These are phyloP conservation scores for Ammodytes dubius DNA, from an alignment of 2,113 vertebrate genomes.

Conservation along the genomic window DNA sequence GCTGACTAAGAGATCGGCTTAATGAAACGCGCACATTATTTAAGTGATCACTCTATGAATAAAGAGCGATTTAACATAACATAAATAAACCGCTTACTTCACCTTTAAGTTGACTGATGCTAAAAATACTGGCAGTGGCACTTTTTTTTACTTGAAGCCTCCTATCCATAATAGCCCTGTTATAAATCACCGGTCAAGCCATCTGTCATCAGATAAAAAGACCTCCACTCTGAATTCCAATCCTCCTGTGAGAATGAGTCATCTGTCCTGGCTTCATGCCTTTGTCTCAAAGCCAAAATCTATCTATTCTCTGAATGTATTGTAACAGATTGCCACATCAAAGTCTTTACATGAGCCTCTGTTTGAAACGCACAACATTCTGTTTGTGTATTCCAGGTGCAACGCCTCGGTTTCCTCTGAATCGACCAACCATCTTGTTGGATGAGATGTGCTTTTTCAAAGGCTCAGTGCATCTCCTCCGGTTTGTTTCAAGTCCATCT, in stretches of 20 bases:
- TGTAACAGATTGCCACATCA: neutral
- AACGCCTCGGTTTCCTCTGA: conserved; percentile 21
- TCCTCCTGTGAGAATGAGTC: conserved; percentile 12
- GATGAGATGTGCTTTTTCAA: conserved; percentile 35
- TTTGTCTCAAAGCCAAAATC: neutral
- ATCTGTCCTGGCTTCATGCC: conserved; percentile 8
- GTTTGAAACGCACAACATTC: neutral
- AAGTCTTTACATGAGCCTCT: neutral
- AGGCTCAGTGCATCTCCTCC: conserved; percentile 46
- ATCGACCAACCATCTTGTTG: conserved; percentile 24
- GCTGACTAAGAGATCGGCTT: no score
- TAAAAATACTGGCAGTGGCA: neutral
- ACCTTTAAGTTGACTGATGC: conserved; percentile 9
- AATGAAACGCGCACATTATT: no score
- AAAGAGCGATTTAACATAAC: no score
- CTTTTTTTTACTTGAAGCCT: neutral
- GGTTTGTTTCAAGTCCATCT: conserved; percentile 60
- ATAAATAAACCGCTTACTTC: no score
- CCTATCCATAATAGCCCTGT: neutral
- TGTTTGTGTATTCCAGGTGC: conserved; percentile 12
- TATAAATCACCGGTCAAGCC: conserved; percentile 28
- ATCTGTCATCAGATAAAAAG: conserved; percentile 20
- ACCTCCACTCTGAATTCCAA: conserved; percentile 23
- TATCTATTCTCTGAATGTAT: conserved; percentile 5
- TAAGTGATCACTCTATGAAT: no score